Evolutionary conservation across 2,888 invertebrate species (phyloP).

Genomic region (Pachycephus smyrnensis): DNA sequence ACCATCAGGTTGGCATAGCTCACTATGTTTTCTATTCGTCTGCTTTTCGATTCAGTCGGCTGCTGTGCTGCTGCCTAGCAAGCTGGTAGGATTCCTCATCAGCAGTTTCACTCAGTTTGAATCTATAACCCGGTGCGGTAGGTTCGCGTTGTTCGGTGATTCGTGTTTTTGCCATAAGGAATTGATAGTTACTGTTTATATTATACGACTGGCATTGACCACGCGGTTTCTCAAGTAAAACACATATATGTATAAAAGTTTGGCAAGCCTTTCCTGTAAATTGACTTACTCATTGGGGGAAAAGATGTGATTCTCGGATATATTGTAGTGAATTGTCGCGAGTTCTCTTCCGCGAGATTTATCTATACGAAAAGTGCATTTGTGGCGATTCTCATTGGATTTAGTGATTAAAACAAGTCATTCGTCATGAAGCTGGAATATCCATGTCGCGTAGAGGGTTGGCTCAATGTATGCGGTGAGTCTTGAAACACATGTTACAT

Average conservation of each 20-base stretch:
- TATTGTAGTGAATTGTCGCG: background rate
- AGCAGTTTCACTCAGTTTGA: conserved; percentile 48
- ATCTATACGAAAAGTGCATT: conserved; percentile 5
- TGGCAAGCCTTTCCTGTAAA: background rate
- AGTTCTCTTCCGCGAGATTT: background rate
- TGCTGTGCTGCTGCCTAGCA: conserved; percentile 8
- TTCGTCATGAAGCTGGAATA: conserved; percentile 67
- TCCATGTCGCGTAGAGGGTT: conserved; percentile 72
- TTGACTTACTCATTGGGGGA: background rate
- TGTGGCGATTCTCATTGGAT: conserved; percentile 27
- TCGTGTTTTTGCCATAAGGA: background rate
- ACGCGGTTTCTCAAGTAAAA: background rate
- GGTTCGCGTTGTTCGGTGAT: conserved; percentile 25
- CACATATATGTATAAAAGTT: background rate
- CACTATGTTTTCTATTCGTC: background rate
- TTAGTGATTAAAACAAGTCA: background rate
- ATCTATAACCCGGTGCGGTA: conserved; percentile 51
- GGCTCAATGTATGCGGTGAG: conserved; percentile 73
- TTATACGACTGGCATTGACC: background rate
- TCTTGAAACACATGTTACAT: conserved; percentile 19
- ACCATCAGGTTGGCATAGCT: background rate
- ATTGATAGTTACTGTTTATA: background rate
- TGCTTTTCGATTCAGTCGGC: background rate
- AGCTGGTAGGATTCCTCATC: conserved; percentile 5
- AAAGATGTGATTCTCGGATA: background rate